A percentile compares a stretch with the other conserved stretches of the same genome.
Conservation (phyloP, 2,113 vertebrate genomes). For the Girardinichthys multiradiatus region DNA sequence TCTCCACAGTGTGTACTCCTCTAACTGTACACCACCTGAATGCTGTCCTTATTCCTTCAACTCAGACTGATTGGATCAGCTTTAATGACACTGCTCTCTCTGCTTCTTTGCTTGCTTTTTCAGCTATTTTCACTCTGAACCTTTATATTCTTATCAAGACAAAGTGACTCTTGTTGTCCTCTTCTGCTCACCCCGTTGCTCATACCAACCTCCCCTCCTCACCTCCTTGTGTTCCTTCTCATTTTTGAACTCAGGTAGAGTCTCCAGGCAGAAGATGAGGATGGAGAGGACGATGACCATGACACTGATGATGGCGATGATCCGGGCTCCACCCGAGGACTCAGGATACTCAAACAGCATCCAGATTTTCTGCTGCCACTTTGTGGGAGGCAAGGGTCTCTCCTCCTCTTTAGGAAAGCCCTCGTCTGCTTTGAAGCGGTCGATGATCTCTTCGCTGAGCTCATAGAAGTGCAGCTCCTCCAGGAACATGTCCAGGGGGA, state of each 20-base stretch:
- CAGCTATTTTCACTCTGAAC: background rate
- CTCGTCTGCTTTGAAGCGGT: conserved; percentile 89
- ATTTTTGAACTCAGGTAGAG: conserved; percentile 88
- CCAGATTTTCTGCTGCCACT: conserved; percentile 86
- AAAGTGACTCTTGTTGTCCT: conserved; percentile 21
- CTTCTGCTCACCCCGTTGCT: conserved; percentile 18
- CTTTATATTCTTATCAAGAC: background rate
- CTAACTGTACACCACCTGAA: background rate
- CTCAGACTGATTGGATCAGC: conserved; percentile 49
- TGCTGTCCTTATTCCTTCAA: conserved; percentile 32
- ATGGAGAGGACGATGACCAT: conserved; percentile 94
- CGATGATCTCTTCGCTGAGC: conserved; percentile 85
- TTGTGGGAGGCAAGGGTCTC: conserved; percentile 79
- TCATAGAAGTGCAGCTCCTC: conserved; percentile 93
- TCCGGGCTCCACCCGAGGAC: conserved; percentile 87
- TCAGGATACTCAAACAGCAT: conserved; percentile 93
- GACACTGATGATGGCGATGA: conserved; percentile 92
- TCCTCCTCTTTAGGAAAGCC: conserved; percentile 86
- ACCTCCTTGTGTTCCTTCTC: conserved; percentile 85
- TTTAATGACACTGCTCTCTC: conserved; percentile 55
- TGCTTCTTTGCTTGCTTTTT: background rate
- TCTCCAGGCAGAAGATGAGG: conserved; percentile 94
- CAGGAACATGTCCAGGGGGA: conserved; percentile 91
- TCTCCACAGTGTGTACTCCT: background rate
- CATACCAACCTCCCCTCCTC: conserved; percentile 56